phyloP scores from a whole-genome alignment of 2,113 vertebrate species.

The Helogale parvula region DNA sequence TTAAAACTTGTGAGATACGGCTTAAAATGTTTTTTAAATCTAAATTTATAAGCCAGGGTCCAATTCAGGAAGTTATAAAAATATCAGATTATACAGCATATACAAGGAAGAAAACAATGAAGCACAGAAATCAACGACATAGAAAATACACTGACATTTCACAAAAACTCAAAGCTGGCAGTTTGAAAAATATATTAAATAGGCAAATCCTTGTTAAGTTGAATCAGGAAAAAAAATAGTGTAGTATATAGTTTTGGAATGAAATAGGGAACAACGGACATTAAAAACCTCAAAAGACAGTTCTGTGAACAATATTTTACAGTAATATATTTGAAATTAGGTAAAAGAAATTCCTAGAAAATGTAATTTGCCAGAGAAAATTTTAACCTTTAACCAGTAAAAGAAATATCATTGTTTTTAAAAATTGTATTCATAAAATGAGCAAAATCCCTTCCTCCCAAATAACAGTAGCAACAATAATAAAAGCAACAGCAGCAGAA shows the following conservation, averaged over 20 bases:
- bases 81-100: background rate
- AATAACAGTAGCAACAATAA: background rate
- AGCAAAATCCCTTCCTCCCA: background rate
- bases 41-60: background rate
- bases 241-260: background rate
- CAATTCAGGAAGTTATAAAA: background rate
- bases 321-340: background rate
- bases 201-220: background rate
- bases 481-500: background rate
- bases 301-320: background rate
- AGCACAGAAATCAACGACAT: background rate
- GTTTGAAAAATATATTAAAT: background rate
- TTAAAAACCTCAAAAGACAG: background rate
- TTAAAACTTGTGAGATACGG: slow-evolving; percentile 9
- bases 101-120: background rate
- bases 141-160: background rate
- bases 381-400: background rate
- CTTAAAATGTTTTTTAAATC: background rate
- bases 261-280: background rate
- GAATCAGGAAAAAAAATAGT: background rate
- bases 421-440: background rate
- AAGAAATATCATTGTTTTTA: slow-evolving; percentile 23
- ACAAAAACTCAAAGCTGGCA: background rate
- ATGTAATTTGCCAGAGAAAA: background rate
- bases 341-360: background rate